A percentile compares a stretch with the other conserved stretches of the same genome.
These are phyloP conservation scores for Gymnogyps californianus DNA, from an alignment of 2,113 vertebrate species.

Conservation along the genomic window DNA sequence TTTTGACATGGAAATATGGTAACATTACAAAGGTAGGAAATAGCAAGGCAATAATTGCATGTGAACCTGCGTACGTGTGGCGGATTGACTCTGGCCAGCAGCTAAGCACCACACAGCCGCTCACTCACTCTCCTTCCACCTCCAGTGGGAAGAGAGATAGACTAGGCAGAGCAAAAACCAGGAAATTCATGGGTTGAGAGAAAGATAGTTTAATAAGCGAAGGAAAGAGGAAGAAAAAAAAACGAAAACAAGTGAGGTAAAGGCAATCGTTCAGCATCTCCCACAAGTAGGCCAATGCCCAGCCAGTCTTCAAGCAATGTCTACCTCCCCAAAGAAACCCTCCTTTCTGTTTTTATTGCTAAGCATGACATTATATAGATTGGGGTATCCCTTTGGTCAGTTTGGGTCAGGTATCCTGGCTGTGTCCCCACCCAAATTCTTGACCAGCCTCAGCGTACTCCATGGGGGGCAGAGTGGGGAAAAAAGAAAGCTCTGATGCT, in stretches of 20 bases:
- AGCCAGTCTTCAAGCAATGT: not conserved
- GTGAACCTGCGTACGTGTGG: not conserved
- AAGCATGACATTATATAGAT: not conserved
- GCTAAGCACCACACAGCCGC: not conserved
- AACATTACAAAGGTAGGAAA: not conserved
- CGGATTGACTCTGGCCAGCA: not conserved
- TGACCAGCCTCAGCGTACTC: not conserved
- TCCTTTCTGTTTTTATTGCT: not conserved
- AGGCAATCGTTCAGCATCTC: not conserved
- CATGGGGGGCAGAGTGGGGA: not conserved
- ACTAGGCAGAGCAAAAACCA: not conserved
- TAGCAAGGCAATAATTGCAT: not conserved
- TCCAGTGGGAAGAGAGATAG: not conserved
- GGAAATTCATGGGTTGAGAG: not conserved
- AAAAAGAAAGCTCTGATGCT: not conserved
- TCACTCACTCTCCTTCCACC: not conserved
- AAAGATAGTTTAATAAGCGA: not conserved
- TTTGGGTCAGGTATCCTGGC: not conserved
- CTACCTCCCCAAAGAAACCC: not conserved
- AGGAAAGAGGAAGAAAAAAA: not conserved
- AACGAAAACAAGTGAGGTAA: not conserved
- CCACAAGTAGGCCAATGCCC: not conserved
- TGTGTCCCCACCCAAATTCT: not conserved
- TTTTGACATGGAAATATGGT: not conserved
- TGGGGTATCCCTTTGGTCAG: not conserved